phyloP scores from a whole-genome alignment of 2,113 vertebrate species.

The Acinonyx jubatus region DNA sequence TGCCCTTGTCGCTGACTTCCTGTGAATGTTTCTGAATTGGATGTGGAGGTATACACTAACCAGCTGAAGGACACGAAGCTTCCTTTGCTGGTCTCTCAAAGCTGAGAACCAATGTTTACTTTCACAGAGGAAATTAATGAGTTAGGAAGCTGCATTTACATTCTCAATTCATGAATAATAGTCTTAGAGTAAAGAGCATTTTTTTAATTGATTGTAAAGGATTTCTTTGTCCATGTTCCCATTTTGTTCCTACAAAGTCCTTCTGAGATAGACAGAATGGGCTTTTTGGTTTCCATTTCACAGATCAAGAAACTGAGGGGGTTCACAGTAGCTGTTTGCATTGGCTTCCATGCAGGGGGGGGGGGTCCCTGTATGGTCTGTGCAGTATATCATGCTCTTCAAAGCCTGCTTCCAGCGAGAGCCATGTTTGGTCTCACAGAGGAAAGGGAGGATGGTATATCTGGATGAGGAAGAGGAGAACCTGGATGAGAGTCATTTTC shows the following conservation, averaged over 20 bases:
- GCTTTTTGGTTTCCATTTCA: neutral
- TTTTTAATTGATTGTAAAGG: neutral
- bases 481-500: neutral
- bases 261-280: neutral
- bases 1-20: neutral
- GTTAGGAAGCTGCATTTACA: neutral
- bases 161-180: neutral
- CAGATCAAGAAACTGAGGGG: neutral
- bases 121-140: neutral
- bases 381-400: accelerated
- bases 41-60: neutral
- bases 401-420: neutral
- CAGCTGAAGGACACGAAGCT: neutral
- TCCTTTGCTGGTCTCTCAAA: neutral
- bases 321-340: neutral
- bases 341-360: neutral
- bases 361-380: neutral
- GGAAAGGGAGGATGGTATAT: neutral
- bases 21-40: neutral
- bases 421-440: neutral
- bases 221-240: neutral
- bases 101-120: neutral
- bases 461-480: neutral
- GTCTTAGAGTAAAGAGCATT: neutral
- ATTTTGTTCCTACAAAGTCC: neutral